Evolutionary conservation across 2,113 vertebrate species (phyloP).

Genomic region (Eolophus roseicapilla): DNA sequence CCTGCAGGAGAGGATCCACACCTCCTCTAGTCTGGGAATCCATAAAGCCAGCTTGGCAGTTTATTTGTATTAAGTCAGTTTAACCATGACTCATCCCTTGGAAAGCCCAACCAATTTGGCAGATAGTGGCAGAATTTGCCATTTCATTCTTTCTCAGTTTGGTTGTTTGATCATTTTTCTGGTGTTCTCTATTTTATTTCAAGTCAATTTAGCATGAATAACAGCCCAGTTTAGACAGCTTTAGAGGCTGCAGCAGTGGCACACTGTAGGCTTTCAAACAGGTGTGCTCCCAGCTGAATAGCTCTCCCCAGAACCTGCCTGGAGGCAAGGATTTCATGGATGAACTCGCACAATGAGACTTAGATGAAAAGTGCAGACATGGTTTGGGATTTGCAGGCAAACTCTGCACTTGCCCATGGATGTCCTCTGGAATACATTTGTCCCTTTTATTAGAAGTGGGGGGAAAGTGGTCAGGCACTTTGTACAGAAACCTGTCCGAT

Average conservation of each 20-base stretch:
- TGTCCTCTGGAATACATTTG: not conserved
- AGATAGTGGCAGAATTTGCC: not conserved
- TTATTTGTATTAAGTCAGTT: not conserved
- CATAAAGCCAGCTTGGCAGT: not conserved
- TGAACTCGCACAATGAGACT: not conserved
- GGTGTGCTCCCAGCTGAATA: rapidly evolving
- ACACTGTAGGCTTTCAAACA: not conserved
- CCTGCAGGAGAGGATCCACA: not conserved
- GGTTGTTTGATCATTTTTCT: not conserved
- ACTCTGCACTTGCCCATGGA: rapidly evolving
- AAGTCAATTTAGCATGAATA: not conserved
- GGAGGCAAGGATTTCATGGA: not conserved
- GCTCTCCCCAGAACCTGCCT: not conserved
- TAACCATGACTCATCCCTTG: not conserved
- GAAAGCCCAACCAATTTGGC: not conserved
- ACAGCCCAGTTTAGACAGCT: not conserved
- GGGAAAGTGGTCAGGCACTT: rapidly evolving
- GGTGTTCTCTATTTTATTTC: not conserved
- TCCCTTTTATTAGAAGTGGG: not conserved
- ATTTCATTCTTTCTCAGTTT: not conserved
- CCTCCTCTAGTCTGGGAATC: not conserved
- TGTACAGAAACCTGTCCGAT: not conserved
- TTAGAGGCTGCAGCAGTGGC: not conserved
- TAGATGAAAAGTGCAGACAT: not conserved
- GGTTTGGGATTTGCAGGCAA: not conserved